Evolutionary conservation across 2,888 invertebrate species (phyloP), one percentile per base, ranked within the genome.

Genomic region (Cremastinae sp.): DNA sequence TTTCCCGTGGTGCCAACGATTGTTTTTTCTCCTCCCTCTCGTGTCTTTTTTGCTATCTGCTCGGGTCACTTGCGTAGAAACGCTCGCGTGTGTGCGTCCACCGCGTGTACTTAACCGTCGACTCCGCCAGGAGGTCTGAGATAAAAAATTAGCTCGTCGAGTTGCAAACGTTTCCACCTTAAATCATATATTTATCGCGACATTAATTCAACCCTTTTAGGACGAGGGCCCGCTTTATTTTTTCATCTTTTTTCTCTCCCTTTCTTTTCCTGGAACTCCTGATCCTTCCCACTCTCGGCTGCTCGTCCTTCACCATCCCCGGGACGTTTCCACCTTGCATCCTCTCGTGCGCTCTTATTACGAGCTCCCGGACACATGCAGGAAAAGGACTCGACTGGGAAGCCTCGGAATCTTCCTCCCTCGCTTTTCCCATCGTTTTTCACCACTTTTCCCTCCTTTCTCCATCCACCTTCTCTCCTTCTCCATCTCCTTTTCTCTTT

Each of bases 101-200:
- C 73, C 72, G 58, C 73, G 74, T 68, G 61, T 74, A 66, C 69
- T 62, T 73, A 68, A 71, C 66, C 45, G 28, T 28, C 28, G 28
- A 28, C 61, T 35, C 28, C 58, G 80, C 83, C 28, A 28, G 28
- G 28, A 28, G 85, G 86, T 88, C 89, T 89, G 85, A 89, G 90
- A 90, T 89, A 89, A 90, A 90, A 90, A 90, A 90, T 89, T 89
- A 90, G 89, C 88, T 87, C 75, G 73, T 73, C 79, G 86, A 87
- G 87, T 87, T 86, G 88, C 87, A 87, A 88, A 88, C 88, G 88
- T 87, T 88, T 87, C 86, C 87, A 88, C 89, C 89, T 89, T 90
- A 89, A 89, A 89, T 89, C 89, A 90, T 90, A 89, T 89, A 90
- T 90, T 90, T 90, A 90, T 90, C 89, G 89, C 89, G 89, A 89